Evolutionary conservation across 2,888 invertebrate genomes (phyloP).

Genomic region (Saturnia japonica): DNA sequence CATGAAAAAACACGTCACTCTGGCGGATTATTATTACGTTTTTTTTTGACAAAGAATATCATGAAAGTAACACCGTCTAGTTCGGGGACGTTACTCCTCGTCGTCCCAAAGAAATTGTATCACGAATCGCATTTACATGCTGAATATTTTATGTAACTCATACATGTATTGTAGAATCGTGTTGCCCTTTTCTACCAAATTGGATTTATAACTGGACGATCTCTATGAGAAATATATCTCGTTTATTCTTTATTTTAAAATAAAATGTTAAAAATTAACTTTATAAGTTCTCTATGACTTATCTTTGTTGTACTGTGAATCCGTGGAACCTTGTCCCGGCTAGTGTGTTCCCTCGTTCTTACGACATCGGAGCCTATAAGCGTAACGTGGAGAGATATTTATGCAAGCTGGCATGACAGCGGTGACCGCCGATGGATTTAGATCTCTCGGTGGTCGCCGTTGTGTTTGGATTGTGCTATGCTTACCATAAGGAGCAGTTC

Average conservation of each 20-base stretch:
- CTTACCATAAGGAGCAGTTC: too few species aligned
- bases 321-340: too few species aligned
- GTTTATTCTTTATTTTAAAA: not conserved
- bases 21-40: constrained; percentile 35
- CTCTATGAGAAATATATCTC: not conserved
- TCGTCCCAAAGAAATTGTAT: constrained; percentile 40
- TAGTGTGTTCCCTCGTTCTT: too few species aligned
- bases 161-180: constrained; percentile 43
- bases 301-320: too few species aligned
- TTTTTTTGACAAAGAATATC: constrained; percentile 35
- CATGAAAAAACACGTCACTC: constrained; percentile 26
- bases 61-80: constrained; percentile 27
- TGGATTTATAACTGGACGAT: constrained; percentile 33
- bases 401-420: too few species aligned
- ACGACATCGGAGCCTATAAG: too few species aligned
- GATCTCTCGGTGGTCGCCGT: too few species aligned
- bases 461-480: too few species aligned
- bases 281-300: too few species aligned
- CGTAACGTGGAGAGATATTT: too few species aligned
- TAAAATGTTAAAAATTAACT: too few species aligned
- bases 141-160: constrained; percentile 52
- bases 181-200: constrained; percentile 43
- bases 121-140: constrained; percentile 47
- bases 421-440: too few species aligned
- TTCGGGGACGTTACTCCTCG: constrained; percentile 30